Evolutionary conservation across 2,113 vertebrate genomes (phyloP).

Genomic region (Morone chrysops): DNA sequence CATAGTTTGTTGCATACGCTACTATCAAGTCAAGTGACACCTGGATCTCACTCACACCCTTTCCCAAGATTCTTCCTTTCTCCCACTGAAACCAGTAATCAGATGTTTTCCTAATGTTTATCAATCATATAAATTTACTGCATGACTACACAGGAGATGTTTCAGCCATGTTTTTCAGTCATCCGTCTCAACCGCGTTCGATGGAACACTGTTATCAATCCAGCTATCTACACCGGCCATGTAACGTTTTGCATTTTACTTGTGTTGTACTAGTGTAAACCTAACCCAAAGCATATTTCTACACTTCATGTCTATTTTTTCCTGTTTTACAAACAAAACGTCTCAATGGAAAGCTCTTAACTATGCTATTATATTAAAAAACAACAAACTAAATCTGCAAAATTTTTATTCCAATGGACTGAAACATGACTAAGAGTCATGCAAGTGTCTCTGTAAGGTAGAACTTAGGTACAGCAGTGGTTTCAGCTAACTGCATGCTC

Average conservation of each 20-base stretch:
- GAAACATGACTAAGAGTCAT: too few relatives aligned
- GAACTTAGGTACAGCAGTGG: not conserved
- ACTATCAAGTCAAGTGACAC: not conserved
- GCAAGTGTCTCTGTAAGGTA: not conserved
- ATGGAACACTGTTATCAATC: not conserved
- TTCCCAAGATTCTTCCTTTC: not conserved
- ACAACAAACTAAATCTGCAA: too few relatives aligned
- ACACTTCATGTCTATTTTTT: not conserved
- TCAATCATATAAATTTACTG: not conserved
- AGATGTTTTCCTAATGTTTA: not conserved
- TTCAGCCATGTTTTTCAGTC: not conserved
- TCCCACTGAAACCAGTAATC: not conserved
- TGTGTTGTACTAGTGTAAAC: not conserved
- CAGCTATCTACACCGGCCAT: not conserved
- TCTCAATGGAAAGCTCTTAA: not conserved
- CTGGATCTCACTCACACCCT: not conserved
- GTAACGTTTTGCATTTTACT: not conserved
- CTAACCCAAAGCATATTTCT: too few relatives aligned
- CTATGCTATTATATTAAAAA: not conserved
- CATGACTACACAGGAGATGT: not conserved
- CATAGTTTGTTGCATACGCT: not conserved
- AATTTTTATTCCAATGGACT: too few relatives aligned
- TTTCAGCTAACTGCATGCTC: not conserved
- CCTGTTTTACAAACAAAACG: too few relatives aligned
- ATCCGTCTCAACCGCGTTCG: not conserved